These are phyloP conservation scores for Drosophila suboccidentalis DNA, from an alignment of 2,888 invertebrate species.

Conservation along the genomic window DNA sequence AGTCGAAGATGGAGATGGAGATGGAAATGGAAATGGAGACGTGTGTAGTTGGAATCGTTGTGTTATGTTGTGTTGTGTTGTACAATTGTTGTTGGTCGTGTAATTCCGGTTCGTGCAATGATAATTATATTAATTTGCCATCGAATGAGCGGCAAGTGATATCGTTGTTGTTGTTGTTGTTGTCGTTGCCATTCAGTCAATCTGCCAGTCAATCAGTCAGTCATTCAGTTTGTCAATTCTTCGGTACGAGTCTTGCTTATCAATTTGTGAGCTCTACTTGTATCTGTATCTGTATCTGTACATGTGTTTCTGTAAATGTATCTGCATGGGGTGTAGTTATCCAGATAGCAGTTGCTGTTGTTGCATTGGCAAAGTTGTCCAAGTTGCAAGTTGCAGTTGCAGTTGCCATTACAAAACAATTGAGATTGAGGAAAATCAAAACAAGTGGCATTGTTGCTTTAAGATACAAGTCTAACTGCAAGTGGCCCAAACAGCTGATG, in stretches of 20 bases:
- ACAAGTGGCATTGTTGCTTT: slow-evolving; percentile 41
- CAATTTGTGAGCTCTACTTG: slow-evolving; percentile 46
- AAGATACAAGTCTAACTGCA: slow-evolving; percentile 36
- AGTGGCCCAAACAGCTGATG: slow-evolving; percentile 77
- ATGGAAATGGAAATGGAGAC: slow-evolving; percentile 8
- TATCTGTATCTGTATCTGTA: slow-evolving; percentile 5
- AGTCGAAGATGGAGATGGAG: slow-evolving; percentile 21
- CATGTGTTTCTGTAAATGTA: slow-evolving; percentile 5
- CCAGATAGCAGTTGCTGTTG: slow-evolving; percentile 35
- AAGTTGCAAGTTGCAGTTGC: slow-evolving; percentile 21
- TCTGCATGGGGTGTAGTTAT: slow-evolving; percentile 24
- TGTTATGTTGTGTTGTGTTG: slow-evolving; percentile 34
- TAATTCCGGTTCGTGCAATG: slow-evolving; percentile 81
- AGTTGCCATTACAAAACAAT: slow-evolving; percentile 77
- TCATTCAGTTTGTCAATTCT: slow-evolving; percentile 41
- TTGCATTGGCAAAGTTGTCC: slow-evolving; percentile 31
- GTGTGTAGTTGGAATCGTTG: neutral
- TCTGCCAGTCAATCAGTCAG: slow-evolving; percentile 18
- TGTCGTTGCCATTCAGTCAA: slow-evolving; percentile 19
- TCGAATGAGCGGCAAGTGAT: slow-evolving; percentile 75
- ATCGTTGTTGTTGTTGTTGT: slow-evolving; percentile 43
- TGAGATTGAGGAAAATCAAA: slow-evolving; percentile 74
- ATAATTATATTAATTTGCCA: slow-evolving; percentile 82
- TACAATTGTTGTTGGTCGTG: slow-evolving; percentile 70
- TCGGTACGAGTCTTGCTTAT: slow-evolving; percentile 61